Conservation (phyloP, 2,113 vertebrate species). For the Zosterops borbonicus region DNA sequence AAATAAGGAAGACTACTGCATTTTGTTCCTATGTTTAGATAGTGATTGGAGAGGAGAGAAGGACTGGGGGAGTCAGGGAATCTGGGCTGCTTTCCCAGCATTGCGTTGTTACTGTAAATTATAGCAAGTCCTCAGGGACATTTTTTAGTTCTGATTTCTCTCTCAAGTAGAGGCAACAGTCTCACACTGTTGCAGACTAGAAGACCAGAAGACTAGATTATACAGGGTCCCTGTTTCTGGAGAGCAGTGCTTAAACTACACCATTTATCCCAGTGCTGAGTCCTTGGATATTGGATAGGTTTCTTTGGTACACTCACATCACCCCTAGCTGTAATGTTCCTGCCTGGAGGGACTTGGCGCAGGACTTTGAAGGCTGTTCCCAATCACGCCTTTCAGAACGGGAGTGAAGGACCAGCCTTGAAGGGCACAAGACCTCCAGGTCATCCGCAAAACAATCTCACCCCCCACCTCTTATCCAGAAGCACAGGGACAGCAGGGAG, state of each 20-base stretch:
- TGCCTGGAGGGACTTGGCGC: neutral
- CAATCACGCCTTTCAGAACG: neutral
- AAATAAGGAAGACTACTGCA: neutral
- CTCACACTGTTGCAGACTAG: neutral
- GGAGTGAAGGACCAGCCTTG: neutral
- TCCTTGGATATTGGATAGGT: neutral
- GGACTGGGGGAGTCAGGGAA: neutral
- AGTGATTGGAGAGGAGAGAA: neutral
- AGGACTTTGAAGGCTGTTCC: neutral
- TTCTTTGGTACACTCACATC: neutral
- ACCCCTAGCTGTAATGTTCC: neutral
- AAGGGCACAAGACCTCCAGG: neutral
- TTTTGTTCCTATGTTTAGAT: neutral
- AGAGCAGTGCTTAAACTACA: neutral
- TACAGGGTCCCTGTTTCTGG: neutral
- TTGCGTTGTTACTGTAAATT: neutral
- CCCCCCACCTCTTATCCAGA: neutral
- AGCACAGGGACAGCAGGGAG: neutral
- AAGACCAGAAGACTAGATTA: neutral
- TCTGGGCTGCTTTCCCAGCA: neutral
- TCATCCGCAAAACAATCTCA: neutral
- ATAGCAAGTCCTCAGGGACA: neutral
- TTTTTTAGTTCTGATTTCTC: neutral
- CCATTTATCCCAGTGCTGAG: neutral
- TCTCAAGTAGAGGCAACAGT: neutral